These are phyloP conservation scores for Thymallus thymallus DNA, from an alignment of 2,113 vertebrate species.

Conservation along the genomic window DNA sequence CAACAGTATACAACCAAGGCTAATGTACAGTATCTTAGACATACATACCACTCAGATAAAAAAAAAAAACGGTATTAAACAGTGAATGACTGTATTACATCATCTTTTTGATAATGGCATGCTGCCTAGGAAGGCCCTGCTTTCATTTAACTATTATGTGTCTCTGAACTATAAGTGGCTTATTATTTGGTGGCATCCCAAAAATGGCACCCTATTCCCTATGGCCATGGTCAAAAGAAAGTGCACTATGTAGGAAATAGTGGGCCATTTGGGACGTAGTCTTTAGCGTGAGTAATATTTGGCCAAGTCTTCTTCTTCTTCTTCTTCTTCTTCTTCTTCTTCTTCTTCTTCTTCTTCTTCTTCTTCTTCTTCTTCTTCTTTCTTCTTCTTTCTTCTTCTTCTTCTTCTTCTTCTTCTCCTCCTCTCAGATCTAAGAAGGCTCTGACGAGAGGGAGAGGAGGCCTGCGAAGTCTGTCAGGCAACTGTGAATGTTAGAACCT, in stretches of 20 bases:
- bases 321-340: conserved; percentile 39
- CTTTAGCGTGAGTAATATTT: conserved; percentile 45
- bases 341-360: conserved; percentile 37
- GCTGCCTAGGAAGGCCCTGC: conserved; percentile 41
- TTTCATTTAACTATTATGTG: conserved; percentile 54
- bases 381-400: conserved; percentile 52
- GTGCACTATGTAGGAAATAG: too few relatives aligned
- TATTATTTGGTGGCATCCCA: conserved; percentile 15
- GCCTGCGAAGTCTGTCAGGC: not conserved
- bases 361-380: conserved; percentile 41
- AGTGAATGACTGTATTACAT: too few relatives aligned
- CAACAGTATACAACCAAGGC: too few relatives aligned
- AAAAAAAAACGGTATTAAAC: too few relatives aligned
- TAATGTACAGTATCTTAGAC: too few relatives aligned
- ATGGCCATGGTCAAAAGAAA: too few relatives aligned
- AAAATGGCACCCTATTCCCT: too few relatives aligned
- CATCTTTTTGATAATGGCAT: conserved; percentile 52
- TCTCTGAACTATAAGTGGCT: conserved; percentile 44
- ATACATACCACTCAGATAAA: too few relatives aligned
- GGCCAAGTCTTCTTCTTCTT: conserved; percentile 56
- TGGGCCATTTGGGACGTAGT: too few relatives aligned
- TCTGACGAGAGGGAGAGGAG: conserved; percentile 16
- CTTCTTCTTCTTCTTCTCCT: conserved; percentile 41
- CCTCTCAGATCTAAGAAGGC: conserved; percentile 46
- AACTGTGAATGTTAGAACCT: too few relatives aligned